Conservation (phyloP, 2,888 invertebrate species). For the Andrena haemorrhoa region DNA sequence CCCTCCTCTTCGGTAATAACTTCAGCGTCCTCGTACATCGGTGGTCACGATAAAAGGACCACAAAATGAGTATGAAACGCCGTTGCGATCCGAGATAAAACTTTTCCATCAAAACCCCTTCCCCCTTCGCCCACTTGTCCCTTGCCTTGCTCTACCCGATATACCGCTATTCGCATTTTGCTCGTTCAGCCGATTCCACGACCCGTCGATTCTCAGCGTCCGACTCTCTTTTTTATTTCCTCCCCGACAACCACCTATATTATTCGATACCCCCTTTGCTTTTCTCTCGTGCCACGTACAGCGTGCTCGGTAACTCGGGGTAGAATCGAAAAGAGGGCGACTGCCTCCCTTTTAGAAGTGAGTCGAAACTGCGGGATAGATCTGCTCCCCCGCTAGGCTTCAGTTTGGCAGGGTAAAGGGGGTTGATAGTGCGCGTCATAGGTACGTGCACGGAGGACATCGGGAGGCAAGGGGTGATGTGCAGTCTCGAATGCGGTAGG, state of each 20-base stretch:
- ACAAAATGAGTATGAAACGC: slow-evolving; percentile 59
- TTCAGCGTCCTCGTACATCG: slow-evolving; percentile 35
- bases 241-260: slow-evolving; percentile 23
- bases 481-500: slow-evolving; percentile 74
- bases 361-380: background rate
- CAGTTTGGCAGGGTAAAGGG: background rate
- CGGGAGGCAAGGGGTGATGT: slow-evolving; percentile 36
- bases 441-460: slow-evolving; percentile 11
- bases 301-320: background rate
- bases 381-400: background rate
- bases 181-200: slow-evolving; percentile 51
- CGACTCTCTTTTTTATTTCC: slow-evolving; percentile 10
- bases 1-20: slow-evolving; percentile 32
- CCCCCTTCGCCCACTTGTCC: slow-evolving; percentile 8
- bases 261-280: slow-evolving; percentile 33
- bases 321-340: background rate
- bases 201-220: slow-evolving; percentile 41
- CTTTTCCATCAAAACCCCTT: slow-evolving; percentile 53
- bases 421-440: slow-evolving; percentile 23
- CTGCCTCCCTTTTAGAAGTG: background rate
- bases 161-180: slow-evolving; percentile 40
- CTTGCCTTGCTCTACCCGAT: background rate
- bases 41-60: slow-evolving; percentile 49
- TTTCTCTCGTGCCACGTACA: background rate
- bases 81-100: slow-evolving; percentile 56